These are phyloP conservation scores for Crepidodera aurea DNA, from an alignment of 2,888 invertebrate genomes.

Conservation along the genomic window DNA sequence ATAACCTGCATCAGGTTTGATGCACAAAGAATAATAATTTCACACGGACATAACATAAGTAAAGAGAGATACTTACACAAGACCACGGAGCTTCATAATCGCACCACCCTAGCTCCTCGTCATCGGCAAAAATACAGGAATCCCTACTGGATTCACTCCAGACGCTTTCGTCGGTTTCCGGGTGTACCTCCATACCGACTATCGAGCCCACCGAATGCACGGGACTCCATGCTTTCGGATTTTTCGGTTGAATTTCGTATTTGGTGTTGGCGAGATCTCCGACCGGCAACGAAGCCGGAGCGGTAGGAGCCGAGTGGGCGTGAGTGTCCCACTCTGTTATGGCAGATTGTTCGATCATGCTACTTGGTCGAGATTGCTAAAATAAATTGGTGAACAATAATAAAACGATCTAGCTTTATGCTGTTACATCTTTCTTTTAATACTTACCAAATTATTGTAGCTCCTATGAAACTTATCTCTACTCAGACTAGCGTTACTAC, in stretches of 20 bases:
- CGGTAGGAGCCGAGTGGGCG: conserved; percentile 76
- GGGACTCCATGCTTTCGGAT: conserved; percentile 87
- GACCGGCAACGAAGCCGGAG: conserved; percentile 71
- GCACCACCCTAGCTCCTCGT: conserved; percentile 81
- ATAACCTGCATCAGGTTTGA: too few species aligned
- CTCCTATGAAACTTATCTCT: conserved; percentile 66
- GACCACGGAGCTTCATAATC: conserved; percentile 84
- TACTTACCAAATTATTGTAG: conserved; percentile 68
- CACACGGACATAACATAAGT: too few species aligned
- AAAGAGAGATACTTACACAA: conserved; percentile 66
- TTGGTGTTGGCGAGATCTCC: conserved; percentile 66
- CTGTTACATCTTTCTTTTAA: too few species aligned
- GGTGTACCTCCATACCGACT: conserved; percentile 85
- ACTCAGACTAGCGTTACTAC: conserved; percentile 75
- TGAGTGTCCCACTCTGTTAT: conserved; percentile 74
- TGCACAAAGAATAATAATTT: too few species aligned
- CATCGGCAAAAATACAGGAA: conserved; percentile 82
- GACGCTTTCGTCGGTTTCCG: conserved; percentile 82
- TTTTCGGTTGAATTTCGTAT: conserved; percentile 76
- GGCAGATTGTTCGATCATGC: conserved; percentile 66
- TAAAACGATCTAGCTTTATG: too few species aligned
- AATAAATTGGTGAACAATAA: too few species aligned
- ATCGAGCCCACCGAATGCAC: conserved; percentile 88
- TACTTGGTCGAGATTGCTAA: conserved; percentile 62
- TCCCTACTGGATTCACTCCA: conserved; percentile 75